These are phyloP conservation scores for Cryptocephalus primarius DNA, from an alignment of 2,888 invertebrate genomes.

Conservation along the genomic window DNA sequence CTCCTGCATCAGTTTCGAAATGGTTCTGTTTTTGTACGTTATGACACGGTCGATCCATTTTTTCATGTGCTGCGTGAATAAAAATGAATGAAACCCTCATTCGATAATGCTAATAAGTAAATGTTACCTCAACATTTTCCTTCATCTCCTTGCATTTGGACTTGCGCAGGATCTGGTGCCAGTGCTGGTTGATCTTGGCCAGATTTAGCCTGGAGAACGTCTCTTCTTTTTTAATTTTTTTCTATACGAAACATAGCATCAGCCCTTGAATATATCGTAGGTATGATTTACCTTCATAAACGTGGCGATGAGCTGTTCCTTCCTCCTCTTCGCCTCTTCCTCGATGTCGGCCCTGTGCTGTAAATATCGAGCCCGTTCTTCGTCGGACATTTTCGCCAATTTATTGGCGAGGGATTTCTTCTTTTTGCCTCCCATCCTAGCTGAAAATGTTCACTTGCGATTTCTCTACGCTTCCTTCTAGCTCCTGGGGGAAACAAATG, in stretches of 20 bases:
- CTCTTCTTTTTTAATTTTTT: slow-evolving; percentile 73
- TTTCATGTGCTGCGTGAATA: slow-evolving; percentile 41
- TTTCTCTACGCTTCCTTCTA: too few relatives aligned
- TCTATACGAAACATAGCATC: slow-evolving; percentile 41
- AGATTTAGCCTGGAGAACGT: slow-evolving; percentile 65
- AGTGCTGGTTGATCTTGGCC: slow-evolving; percentile 77
- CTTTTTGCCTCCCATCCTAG: slow-evolving; percentile 37
- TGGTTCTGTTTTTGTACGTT: slow-evolving; percentile 55
- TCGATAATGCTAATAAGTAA: not conserved
- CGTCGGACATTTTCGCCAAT: slow-evolving; percentile 74
- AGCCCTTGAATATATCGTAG: not conserved
- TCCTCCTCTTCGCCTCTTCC: slow-evolving; percentile 67
- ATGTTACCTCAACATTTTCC: slow-evolving; percentile 51
- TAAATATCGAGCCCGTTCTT: slow-evolving; percentile 68
- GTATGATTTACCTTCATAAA: slow-evolving; percentile 60
- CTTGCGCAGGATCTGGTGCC: slow-evolving; percentile 66
- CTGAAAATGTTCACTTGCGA: not conserved
- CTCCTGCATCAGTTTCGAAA: slow-evolving; percentile 51
- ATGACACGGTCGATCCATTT: slow-evolving; percentile 51
- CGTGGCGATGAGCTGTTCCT: slow-evolving; percentile 66
- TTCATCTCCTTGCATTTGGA: slow-evolving; percentile 67
- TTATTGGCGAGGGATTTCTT: slow-evolving; percentile 67
- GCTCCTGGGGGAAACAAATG: too few relatives aligned
- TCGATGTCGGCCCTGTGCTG: slow-evolving; percentile 75
- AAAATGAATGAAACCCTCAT: not conserved